These are phyloP conservation scores for Ifrita kowaldi DNA, from an alignment of 2,113 vertebrate species.

Conservation along the genomic window DNA sequence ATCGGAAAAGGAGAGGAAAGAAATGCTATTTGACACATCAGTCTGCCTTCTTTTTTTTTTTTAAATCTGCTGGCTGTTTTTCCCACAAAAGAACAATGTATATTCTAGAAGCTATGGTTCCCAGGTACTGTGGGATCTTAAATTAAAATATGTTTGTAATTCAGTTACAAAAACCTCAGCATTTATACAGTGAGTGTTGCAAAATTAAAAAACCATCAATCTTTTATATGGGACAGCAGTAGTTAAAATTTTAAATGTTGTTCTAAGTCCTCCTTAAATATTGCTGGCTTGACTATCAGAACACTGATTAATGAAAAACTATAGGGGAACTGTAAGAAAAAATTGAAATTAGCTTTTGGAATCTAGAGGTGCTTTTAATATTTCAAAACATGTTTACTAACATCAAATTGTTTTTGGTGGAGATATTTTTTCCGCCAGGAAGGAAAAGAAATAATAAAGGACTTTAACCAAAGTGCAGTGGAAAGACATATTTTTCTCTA, in stretches of 20 bases:
- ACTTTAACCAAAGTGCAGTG: neutral
- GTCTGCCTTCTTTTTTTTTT: neutral
- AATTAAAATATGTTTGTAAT: neutral
- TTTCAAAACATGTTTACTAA: neutral
- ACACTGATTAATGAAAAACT: neutral
- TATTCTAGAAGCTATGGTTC: neutral
- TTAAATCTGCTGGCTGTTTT: neutral
- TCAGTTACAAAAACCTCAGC: neutral
- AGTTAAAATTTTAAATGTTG: neutral
- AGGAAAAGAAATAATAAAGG: neutral
- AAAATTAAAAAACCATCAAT: neutral
- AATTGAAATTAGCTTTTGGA: neutral
- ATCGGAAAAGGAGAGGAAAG: neutral
- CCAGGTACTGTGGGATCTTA: neutral
- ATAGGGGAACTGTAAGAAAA: neutral
- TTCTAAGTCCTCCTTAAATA: neutral
- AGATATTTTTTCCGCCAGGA: neutral
- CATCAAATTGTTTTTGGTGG: fast-evolving
- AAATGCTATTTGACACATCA: neutral
- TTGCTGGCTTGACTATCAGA: neutral
- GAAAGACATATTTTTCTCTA: neutral
- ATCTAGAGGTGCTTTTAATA: neutral
- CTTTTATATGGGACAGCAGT: neutral
- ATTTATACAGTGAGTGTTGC: neutral
- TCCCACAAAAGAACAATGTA: neutral